Base-by-base conservation (phyloP, 1,140 invertebrate species). In the Rhyzopertha dominica region DNA sequence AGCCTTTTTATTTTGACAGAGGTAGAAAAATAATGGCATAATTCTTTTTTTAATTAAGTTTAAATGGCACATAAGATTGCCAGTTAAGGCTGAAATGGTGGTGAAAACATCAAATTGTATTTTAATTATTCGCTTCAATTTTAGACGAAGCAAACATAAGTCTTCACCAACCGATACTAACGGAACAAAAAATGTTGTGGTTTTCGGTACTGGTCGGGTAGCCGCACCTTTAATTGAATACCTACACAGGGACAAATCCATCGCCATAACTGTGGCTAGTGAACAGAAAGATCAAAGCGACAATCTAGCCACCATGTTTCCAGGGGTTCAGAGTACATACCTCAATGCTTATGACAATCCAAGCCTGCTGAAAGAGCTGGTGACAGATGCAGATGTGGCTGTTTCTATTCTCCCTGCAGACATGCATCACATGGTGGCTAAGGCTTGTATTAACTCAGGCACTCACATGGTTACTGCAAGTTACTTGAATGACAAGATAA, bases 381-480 rank as follows among this genome's bases (percentile, higher is more conserved):
- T 95, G 26, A 68, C 74, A 43, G 65, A 79, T n/a, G 78, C 85
- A 7, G 87, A 95, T 64, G 74, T 94, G 80, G 45, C 76, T 0
- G 80, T 99, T 5, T 98, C 94, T 0, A 71, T 99, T 8, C 68
- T 99, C n/a, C 96, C 97, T 0, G 95, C 94, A 59, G 72, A 79
- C 2, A 71, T 97, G 9, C 97, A 99, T 66, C 84, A 86, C 2
- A 66, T 82, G 13, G 79, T 89, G 1, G 95, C 95, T 0, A 79
- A 85, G 51, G 77, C 82, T 19, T 99, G 96, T 59, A 93, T 99
- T 24, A 74, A 79, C 2, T 74, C 85, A 39, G 80, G 82, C 29
- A 85, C 81, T 0, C 90, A 99, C 63, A 84, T 99, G 81, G 92
- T 99, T 1, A 99, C 97, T 0, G 94, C 95, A 0, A 96, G 91